Evolutionary conservation across 2,797 vertebrate species (phyloP).

Genomic region (Esox lucius): DNA sequence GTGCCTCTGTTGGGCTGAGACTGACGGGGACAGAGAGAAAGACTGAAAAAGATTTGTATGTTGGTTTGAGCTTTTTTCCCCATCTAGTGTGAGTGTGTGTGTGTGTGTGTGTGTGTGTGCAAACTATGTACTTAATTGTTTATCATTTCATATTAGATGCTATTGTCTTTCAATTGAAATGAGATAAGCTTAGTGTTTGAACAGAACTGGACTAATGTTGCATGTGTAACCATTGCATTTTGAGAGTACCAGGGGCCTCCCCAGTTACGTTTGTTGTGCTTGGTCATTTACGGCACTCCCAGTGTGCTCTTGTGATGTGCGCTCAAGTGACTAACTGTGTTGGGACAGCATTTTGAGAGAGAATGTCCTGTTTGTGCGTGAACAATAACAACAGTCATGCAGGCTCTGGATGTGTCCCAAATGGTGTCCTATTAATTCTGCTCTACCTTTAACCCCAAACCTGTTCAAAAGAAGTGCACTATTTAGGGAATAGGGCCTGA

Average conservation of each 20-base stretch:
- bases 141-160: background rate
- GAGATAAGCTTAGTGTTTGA: background rate
- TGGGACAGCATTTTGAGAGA: conserved; percentile 44
- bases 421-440: no score
- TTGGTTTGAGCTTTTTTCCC: background rate
- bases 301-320: conserved; percentile 39
- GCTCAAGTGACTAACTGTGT: conserved; percentile 50
- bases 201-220: conserved; percentile 12
- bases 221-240: conserved; percentile 41
- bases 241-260: conserved; percentile 8
- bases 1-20: background rate
- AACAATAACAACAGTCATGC: conserved; percentile 27
- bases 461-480: background rate
- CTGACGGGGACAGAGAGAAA: background rate
- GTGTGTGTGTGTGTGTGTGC: conserved; percentile 8
- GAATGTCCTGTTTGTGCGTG: conserved; percentile 50
- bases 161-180: conserved; percentile 5
- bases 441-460: no score
- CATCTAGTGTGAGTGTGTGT: conserved; percentile 8
- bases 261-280: conserved; percentile 23
- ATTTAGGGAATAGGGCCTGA: background rate
- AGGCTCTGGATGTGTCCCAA: background rate
- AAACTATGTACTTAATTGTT: background rate
- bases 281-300: conserved; percentile 26
- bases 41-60: background rate